Conservation (phyloP, 2,113 vertebrate species). For the Aythya baeri region DNA sequence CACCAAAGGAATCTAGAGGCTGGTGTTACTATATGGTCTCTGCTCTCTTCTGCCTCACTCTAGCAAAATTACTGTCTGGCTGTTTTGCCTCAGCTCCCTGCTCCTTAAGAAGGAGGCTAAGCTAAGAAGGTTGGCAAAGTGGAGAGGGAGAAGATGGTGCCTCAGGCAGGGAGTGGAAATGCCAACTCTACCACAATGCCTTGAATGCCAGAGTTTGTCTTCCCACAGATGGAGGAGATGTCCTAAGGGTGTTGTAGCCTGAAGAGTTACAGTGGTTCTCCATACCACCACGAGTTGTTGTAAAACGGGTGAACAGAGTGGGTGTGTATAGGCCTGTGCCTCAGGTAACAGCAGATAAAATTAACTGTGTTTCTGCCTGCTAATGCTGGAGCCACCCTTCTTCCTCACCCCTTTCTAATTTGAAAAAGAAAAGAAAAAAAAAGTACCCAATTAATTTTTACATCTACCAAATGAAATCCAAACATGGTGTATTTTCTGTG, state of each 20-base stretch:
- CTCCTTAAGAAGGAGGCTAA: constrained; percentile 14
- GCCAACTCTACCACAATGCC: constrained; percentile 55
- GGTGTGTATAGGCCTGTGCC: neutral
- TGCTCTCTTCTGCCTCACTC: neutral
- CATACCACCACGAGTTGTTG: neutral
- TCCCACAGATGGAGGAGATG: constrained; percentile 33
- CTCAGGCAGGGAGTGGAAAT: constrained; percentile 38
- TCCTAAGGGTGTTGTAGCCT: constrained; percentile 46
- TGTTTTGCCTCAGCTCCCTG: neutral
- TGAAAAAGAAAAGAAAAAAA: neutral
- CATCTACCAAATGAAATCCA: neutral
- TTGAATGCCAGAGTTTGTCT: constrained; percentile 57
- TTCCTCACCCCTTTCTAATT: neutral
- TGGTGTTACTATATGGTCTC: neutral
- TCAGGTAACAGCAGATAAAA: constrained; percentile 1
- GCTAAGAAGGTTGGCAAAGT: neutral
- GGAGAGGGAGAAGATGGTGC: constrained; percentile 9
- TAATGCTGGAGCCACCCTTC: neutral
- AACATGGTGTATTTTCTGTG: neutral
- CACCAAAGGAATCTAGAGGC: neutral
- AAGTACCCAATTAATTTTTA: neutral
- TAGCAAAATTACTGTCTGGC: neutral
- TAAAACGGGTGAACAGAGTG: neutral
- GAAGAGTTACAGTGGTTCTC: constrained; percentile 10
- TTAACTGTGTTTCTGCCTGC: neutral